Conservation (phyloP, 2,113 vertebrate genomes). For the Lutjanus erythropterus region DNA sequence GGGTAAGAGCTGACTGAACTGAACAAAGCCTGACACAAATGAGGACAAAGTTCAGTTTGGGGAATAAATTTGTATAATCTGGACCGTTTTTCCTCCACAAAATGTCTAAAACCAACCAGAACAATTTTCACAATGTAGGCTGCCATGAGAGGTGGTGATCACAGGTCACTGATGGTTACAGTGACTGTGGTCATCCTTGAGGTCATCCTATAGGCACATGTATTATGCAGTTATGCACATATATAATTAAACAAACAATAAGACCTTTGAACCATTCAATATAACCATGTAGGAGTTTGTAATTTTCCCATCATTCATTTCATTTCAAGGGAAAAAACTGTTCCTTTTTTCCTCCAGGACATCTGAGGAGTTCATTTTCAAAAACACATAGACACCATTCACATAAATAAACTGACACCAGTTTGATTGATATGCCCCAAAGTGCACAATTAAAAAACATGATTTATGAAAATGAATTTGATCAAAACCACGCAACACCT, state of each 20-base stretch:
- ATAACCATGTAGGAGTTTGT: too few species aligned
- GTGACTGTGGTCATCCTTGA: background rate
- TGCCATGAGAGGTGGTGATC: background rate
- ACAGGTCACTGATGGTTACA: background rate
- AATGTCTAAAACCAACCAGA: background rate
- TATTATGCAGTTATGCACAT: background rate
- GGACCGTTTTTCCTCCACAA: background rate
- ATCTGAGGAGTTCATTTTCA: too few species aligned
- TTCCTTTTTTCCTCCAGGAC: too few species aligned
- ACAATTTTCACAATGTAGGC: background rate
- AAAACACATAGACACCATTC: too few species aligned
- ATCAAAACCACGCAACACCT: too few species aligned
- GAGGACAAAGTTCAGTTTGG: background rate
- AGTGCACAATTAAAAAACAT: too few species aligned
- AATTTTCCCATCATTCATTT: too few species aligned
- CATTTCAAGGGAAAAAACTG: too few species aligned
- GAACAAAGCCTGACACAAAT: background rate
- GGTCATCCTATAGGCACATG: background rate
- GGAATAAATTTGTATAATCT: background rate
- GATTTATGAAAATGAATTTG: too few species aligned
- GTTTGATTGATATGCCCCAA: too few species aligned
- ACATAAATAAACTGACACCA: too few species aligned
- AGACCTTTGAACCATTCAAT: background rate
- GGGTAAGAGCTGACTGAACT: background rate
- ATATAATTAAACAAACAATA: background rate